A percentile compares a stretch with the other conserved stretches of the same genome.
Evolutionary conservation across 2,797 vertebrate species (phyloP).

Genomic region (Phalanger gymnotis): DNA sequence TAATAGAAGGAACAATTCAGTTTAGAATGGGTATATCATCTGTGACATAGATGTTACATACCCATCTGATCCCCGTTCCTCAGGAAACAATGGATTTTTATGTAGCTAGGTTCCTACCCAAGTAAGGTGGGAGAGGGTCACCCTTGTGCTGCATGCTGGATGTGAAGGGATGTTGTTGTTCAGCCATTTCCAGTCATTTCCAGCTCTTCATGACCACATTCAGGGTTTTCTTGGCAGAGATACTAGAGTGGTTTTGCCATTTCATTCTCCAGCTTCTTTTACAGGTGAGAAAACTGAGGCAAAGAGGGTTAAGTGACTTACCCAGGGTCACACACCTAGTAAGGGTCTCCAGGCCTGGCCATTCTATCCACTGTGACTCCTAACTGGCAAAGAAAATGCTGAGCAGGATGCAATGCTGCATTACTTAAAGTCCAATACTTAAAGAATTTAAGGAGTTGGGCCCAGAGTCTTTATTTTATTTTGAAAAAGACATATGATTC

Average conservation of each 20-base stretch:
- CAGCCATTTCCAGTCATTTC: background rate
- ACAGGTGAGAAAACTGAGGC: background rate
- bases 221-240: background rate
- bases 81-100: background rate
- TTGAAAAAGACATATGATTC: background rate
- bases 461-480: background rate
- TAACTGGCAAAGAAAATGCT: background rate
- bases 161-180: background rate
- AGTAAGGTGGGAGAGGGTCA: background rate
- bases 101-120: background rate
- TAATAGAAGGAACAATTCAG: constrained; percentile 1
- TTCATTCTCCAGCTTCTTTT: background rate
- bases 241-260: background rate
- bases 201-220: background rate
- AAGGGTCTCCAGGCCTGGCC: background rate
- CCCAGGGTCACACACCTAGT: background rate
- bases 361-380: background rate
- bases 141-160: background rate
- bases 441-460: background rate
- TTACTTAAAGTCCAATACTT: background rate
- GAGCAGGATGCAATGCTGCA: background rate
- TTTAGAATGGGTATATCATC: background rate
- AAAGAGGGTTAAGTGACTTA: background rate
- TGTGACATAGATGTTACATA: background rate
- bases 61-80: background rate